Base-by-base conservation (phyloP, 2,113 vertebrate genomes). In the Menidia beryllina region DNA sequence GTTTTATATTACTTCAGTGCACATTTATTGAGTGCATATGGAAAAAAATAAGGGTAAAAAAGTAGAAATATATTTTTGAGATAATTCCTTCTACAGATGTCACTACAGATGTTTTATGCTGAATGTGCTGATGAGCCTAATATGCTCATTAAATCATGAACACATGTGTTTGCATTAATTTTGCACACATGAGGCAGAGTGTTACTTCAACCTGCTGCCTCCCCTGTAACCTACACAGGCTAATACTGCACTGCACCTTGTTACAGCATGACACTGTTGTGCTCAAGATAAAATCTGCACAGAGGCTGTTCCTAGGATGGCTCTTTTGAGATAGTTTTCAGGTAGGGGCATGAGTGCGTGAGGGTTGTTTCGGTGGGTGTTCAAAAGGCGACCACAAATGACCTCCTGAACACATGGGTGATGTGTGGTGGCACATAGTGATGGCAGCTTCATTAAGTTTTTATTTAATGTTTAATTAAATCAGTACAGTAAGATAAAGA, bases 381-480 rank as follows among this genome's bases (percentile, higher is more conserved):
- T 41, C 58, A 27, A 65, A 10, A 26, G 56, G 47, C 27, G n/a
- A 64, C 53, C 57, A 56, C 30, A 59, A 78, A 83, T 81, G 78
- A 72, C 50, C 56, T 77, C 12, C 56, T 72, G 71, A 63, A 39
- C 57, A 74, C 79, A 7, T 56, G 30, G 85, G 86, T 77, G 80
- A 78, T 82, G 79, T 82, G 69, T 72, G 27, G 39, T 80, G 57
- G 70, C 75, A n/a, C 36, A 56, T 49, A 62, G 72, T 88, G 72
- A 87, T 78, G 69, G 38, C 43, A 66, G 79, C 79, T 85, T 88
- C 72, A 88, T 89, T 88, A 77, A 66, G 52, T 53, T 78, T 86
- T 81, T 83, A 53, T 71, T 89, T 89, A 86, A 1, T 75, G 77
- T 89, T 89, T 88, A 82, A 89, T 91, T 91, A 83, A 88, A 66